A percentile compares a stretch with the other conserved stretches of the same genome.
Conservation (phyloP, 2,797 vertebrate species). For the Tamandua tetradactyla region DNA sequence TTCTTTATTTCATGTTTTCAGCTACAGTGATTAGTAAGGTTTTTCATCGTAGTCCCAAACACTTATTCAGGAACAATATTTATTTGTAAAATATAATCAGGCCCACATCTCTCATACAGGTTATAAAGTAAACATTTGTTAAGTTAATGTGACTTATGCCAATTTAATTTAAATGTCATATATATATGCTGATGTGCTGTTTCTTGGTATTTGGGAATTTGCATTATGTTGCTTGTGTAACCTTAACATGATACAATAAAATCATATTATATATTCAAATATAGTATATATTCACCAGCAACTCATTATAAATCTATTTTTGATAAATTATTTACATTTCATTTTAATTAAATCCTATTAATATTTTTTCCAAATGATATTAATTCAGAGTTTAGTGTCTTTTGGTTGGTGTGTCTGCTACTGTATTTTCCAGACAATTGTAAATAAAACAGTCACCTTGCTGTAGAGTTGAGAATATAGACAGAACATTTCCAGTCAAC, state of each 20-base stretch:
- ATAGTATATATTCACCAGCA: background rate
- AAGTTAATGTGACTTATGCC: background rate
- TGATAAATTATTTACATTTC: background rate
- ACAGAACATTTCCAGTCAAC: background rate
- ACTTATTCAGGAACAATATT: background rate
- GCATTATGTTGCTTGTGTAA: background rate
- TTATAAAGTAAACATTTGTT: conserved; percentile 12
- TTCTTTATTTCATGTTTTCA: conserved; percentile 23
- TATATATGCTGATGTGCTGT: background rate
- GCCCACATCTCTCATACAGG: background rate
- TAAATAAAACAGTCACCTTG: background rate
- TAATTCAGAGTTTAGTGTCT: background rate
- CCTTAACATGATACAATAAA: background rate
- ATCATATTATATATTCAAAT: background rate
- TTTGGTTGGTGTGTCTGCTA: background rate
- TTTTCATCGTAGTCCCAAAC: background rate
- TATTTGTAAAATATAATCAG: conserved; percentile 4
- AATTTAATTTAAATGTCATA: too few species aligned
- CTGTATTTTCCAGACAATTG: background rate
- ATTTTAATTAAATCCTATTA: conserved; percentile 5
- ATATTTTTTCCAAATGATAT: background rate
- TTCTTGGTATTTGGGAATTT: conserved; percentile 14
- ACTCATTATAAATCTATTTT: conserved; percentile 40
- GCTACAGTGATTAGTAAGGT: background rate
- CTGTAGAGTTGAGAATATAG: background rate